Conservation (phyloP, 2,113 vertebrate genomes). For the Megatriorchis doriae region DNA sequence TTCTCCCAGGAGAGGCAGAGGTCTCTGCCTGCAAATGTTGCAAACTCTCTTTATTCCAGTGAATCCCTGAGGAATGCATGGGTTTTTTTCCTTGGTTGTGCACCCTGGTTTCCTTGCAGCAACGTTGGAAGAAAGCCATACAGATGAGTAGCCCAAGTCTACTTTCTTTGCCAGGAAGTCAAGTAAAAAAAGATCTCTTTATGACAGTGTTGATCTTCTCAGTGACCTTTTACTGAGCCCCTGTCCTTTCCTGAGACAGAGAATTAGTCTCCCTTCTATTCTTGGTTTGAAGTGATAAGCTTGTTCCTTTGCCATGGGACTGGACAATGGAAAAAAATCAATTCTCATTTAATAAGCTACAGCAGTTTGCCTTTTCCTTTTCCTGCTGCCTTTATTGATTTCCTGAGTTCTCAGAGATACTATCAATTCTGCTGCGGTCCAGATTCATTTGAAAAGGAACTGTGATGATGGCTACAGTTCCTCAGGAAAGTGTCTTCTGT, state of each 20-base stretch:
- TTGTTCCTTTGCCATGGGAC: slow-evolving; percentile 30
- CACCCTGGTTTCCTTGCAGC: no score
- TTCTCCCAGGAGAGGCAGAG: background rate
- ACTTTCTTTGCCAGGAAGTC: no score
- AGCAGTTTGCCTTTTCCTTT: slow-evolving; percentile 42
- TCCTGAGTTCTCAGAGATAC: background rate
- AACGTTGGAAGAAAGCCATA: no score
- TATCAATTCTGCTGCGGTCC: slow-evolving; percentile 23
- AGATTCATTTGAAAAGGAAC: slow-evolving; percentile 7
- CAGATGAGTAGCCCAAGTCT: no score
- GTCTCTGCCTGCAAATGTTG: background rate
- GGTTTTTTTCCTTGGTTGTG: no score
- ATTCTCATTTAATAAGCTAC: slow-evolving; percentile 67
- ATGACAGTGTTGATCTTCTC: slow-evolving; percentile 40
- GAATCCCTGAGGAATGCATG: background rate
- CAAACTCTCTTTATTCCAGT: background rate
- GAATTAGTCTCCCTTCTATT: slow-evolving; percentile 60
- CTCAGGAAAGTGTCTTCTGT: background rate
- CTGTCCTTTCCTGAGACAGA: slow-evolving; percentile 44
- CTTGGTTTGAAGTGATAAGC: slow-evolving; percentile 62
- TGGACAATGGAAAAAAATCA: slow-evolving; percentile 67
- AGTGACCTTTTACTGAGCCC: slow-evolving; percentile 41
- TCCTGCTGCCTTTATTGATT: slow-evolving; percentile 58
- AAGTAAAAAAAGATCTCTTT: no score
- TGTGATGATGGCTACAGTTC: background rate